A percentile compares a stretch with the other conserved stretches of the same genome.
These are phyloP conservation scores for Menidia beryllina DNA, from an alignment of 2,113 vertebrate genomes.

Conservation along the genomic window DNA sequence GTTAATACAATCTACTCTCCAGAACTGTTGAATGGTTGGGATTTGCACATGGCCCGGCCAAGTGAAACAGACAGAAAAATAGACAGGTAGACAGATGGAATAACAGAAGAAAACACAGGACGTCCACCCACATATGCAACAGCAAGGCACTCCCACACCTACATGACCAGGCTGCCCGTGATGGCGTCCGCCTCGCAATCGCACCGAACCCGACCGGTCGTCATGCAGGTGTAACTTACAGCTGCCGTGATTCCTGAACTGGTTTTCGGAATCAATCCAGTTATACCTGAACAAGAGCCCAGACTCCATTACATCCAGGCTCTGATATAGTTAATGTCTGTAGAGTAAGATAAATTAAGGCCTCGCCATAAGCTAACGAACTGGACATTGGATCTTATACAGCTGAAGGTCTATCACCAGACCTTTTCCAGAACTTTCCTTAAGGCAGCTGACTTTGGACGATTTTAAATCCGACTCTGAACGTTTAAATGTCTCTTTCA, in stretches of 20 bases:
- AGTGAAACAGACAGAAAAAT: constrained; percentile 48
- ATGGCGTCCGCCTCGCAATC: constrained; percentile 8
- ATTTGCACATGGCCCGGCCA: constrained; percentile 96
- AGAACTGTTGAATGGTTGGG: constrained; percentile 99
- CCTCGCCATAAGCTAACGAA: too few species aligned
- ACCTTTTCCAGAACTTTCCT: too few species aligned
- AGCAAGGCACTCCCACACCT: constrained; percentile 28
- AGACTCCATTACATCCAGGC: too few species aligned
- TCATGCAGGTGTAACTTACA: background rate
- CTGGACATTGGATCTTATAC: too few species aligned
- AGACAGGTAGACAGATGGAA: constrained; percentile 45
- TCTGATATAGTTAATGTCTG: too few species aligned
- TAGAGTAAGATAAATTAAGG: too few species aligned
- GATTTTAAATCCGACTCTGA: too few species aligned
- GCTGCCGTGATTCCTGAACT: too few species aligned
- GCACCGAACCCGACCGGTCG: background rate
- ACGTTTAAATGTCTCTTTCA: too few species aligned
- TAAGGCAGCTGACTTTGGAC: background rate
- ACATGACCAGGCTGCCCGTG: constrained; percentile 43
- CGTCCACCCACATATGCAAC: constrained; percentile 35
- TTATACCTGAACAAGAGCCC: too few species aligned
- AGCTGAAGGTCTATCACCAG: too few species aligned
- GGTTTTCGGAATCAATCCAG: too few species aligned
- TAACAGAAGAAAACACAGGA: constrained; percentile 32
- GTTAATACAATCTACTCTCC: constrained; percentile 99